phyloP scores from a whole-genome alignment of 2,888 invertebrate species.

The Dromius quadrimaculatus region DNA sequence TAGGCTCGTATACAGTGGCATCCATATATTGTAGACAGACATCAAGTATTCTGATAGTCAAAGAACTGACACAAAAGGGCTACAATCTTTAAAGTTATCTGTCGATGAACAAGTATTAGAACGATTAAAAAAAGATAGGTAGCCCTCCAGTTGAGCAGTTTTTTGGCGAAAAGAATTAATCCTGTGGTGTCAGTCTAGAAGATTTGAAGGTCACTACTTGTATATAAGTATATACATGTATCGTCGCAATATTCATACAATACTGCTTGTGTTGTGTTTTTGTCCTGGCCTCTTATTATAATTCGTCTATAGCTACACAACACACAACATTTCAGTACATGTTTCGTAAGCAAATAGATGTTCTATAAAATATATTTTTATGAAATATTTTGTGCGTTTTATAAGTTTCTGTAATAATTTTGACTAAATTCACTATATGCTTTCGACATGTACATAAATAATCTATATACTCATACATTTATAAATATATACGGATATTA shows the following conservation, averaged over 20 bases:
- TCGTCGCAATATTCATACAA: conserved; percentile 30
- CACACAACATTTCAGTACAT: neutral
- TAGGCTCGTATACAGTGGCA: too few relatives aligned
- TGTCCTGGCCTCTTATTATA: conserved; percentile 9
- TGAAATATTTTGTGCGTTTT: neutral
- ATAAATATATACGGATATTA: conserved; percentile 43
- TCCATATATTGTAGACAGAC: too few relatives aligned
- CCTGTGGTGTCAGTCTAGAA: too few relatives aligned
- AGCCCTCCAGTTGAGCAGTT: too few relatives aligned
- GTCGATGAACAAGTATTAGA: too few relatives aligned
- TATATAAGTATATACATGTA: conserved; percentile 26
- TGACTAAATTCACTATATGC: neutral
- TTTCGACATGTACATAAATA: conserved; percentile 32
- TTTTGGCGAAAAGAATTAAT: too few relatives aligned
- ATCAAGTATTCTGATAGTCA: too few relatives aligned
- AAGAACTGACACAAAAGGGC: too few relatives aligned
- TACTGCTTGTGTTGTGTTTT: conserved; percentile 28
- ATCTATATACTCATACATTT: conserved; percentile 25
- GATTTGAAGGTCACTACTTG: conserved; percentile 8
- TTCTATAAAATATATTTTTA: too few relatives aligned
- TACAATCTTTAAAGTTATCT: too few relatives aligned
- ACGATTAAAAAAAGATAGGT: too few relatives aligned
- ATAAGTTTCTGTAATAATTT: neutral
- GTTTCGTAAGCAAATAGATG: conserved; percentile 7
- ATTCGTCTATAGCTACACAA: neutral